These are phyloP conservation scores for Watsonalla cultraria DNA, from an alignment of 2,888 invertebrate genomes.

Conservation along the genomic window DNA sequence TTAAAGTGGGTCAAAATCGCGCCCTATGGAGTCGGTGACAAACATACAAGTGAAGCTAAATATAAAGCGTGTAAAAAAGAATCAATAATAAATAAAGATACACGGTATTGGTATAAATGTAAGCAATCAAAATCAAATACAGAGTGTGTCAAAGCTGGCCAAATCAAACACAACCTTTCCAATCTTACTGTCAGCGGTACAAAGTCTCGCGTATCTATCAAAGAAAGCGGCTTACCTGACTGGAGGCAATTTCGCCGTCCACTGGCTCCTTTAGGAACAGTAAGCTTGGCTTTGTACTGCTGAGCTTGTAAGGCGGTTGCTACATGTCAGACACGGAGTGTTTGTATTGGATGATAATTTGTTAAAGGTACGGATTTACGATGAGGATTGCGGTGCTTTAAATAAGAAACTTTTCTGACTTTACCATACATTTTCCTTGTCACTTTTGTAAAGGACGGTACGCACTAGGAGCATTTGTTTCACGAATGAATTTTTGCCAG, in stretches of 20 bases:
- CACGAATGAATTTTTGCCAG: too few relatives aligned
- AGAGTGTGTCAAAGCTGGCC: not conserved
- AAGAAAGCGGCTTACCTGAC: conserved; percentile 73
- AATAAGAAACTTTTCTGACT: too few relatives aligned
- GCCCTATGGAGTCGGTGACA: too few relatives aligned
- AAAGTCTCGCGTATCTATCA: conserved; percentile 46
- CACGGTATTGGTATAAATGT: not conserved
- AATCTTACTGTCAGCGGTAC: conserved; percentile 29
- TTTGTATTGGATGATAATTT: conserved; percentile 1
- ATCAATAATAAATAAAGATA: too few relatives aligned
- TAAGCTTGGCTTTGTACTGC: conserved; percentile 58
- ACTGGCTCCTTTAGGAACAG: conserved; percentile 59
- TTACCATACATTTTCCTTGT: too few relatives aligned
- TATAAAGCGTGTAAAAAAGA: too few relatives aligned
- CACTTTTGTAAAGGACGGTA: too few relatives aligned
- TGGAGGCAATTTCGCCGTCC: conserved; percentile 74
- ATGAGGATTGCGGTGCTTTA: too few relatives aligned
- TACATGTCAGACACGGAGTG: conserved; percentile 2
- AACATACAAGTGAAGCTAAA: too few relatives aligned
- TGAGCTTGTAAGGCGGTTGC: conserved; percentile 32
- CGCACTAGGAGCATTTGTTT: too few relatives aligned
- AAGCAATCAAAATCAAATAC: not conserved
- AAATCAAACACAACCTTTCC: conserved; percentile 4
- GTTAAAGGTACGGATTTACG: not conserved
- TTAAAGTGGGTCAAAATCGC: too few relatives aligned